Evolutionary conservation across 2,888 invertebrate species (phyloP).

Genomic region (Yponomeuta plumbellus): DNA sequence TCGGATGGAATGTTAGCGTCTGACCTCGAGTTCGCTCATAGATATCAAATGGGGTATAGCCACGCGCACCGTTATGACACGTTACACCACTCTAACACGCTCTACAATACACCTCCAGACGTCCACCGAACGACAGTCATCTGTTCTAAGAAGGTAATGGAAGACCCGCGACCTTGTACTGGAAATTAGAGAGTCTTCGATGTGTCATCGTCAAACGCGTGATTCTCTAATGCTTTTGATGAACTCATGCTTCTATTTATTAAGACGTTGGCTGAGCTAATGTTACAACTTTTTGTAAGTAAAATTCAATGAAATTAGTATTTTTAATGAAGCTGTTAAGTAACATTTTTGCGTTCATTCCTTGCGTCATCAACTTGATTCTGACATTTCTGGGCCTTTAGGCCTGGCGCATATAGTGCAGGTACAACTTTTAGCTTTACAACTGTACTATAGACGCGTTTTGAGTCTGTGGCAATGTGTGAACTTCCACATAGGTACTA

Average conservation of each 20-base stretch:
- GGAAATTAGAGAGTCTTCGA: neutral
- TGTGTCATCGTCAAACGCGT: neutral
- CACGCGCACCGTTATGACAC: neutral
- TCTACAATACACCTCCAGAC: neutral
- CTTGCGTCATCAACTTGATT: neutral
- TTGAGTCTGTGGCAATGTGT: too few species aligned
- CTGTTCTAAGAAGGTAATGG: neutral
- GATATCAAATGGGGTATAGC: neutral
- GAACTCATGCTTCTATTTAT: neutral
- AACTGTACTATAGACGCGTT: too few species aligned
- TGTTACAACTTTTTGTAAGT: slow-evolving; percentile 4
- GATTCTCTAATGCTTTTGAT: slow-evolving; percentile 3
- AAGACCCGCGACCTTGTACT: slow-evolving; percentile 4
- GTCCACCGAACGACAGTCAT: neutral
- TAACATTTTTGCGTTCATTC: neutral
- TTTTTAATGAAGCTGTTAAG: neutral
- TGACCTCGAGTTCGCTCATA: neutral
- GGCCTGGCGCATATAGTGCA: too few species aligned
- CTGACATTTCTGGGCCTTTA: neutral
- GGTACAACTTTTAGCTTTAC: too few species aligned
- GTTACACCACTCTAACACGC: neutral
- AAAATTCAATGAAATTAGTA: neutral
- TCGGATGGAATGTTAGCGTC: neutral
- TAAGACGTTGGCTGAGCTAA: neutral
- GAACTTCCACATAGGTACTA: too few species aligned